phyloP scores from a whole-genome alignment of 1,140 invertebrate genomes.

The Gyrodactylus bullatarudis region DNA sequence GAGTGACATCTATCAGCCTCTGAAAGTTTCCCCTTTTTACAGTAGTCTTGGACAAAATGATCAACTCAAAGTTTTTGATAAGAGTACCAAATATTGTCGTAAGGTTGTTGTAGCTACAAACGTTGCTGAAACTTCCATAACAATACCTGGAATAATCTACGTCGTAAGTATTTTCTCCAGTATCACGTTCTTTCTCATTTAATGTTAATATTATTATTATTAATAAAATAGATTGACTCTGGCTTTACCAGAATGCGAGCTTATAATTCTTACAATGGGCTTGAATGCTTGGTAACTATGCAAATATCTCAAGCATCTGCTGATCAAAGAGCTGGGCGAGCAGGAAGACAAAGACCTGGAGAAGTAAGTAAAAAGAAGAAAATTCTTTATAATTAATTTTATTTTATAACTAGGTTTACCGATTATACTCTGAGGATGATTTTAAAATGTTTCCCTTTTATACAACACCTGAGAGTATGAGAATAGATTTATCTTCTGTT shows the following conservation, averaged over 20 bases:
- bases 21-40: not conserved
- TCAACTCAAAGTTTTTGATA: constrained; percentile 1
- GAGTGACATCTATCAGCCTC: not conserved
- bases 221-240: not conserved
- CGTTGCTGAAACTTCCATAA: constrained; percentile 1
- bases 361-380: constrained; percentile 1
- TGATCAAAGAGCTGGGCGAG: constrained; percentile 54
- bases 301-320: constrained; percentile 36
- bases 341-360: constrained; percentile 45
- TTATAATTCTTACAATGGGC: not conserved
- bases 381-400: no score
- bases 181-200: not conserved
- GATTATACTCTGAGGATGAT: not conserved
- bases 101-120: not conserved
- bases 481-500: not conserved
- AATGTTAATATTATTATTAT: not conserved
- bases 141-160: not conserved
- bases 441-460: not conserved
- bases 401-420: no score
- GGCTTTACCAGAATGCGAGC: not conserved
- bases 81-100: not conserved
- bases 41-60: not conserved
- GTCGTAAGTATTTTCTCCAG: not conserved
- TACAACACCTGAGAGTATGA: not conserved
- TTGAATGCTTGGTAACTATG: not conserved